Conservation (phyloP, 2,797 vertebrate species). For the Betta splendens region DNA sequence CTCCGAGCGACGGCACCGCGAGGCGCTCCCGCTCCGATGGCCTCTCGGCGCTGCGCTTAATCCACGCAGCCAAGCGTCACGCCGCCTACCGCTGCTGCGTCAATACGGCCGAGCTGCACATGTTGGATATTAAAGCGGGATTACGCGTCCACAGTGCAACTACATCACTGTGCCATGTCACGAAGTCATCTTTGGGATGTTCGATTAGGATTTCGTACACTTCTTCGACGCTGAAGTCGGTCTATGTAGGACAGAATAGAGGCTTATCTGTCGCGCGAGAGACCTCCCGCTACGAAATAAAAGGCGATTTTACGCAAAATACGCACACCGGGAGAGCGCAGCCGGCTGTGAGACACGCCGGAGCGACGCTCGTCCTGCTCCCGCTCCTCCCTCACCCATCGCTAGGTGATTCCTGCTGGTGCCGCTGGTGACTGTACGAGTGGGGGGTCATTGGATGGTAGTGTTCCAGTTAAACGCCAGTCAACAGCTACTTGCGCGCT, state of each 20-base stretch:
- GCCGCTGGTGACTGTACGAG: not conserved
- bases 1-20: not conserved
- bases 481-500: not conserved
- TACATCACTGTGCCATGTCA: constrained; percentile 42
- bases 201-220: constrained; percentile 20
- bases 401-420: not conserved
- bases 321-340: constrained; percentile 13
- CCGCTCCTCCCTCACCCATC: not conserved
- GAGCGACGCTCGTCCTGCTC: too few relatives aligned
- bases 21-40: constrained; percentile 4
- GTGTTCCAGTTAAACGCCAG: not conserved
- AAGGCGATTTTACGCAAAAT: not conserved
- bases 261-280: constrained; percentile 20
- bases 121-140: constrained; percentile 45
- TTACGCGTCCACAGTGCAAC: constrained; percentile 41
- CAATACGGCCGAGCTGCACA: constrained; percentile 22
- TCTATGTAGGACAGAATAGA: constrained; percentile 19
- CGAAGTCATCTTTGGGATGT: constrained; percentile 39
- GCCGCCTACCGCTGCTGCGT: constrained; percentile 22
- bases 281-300: not conserved
- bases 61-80: constrained; percentile 31
- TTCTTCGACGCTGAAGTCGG: not conserved
- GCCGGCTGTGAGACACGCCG: constrained; percentile 14
- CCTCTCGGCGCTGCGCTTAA: constrained; percentile 22
- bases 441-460: not conserved